phyloP scores from a whole-genome alignment of 2,888 invertebrate species.

The Ditylenchus weischeri region DNA sequence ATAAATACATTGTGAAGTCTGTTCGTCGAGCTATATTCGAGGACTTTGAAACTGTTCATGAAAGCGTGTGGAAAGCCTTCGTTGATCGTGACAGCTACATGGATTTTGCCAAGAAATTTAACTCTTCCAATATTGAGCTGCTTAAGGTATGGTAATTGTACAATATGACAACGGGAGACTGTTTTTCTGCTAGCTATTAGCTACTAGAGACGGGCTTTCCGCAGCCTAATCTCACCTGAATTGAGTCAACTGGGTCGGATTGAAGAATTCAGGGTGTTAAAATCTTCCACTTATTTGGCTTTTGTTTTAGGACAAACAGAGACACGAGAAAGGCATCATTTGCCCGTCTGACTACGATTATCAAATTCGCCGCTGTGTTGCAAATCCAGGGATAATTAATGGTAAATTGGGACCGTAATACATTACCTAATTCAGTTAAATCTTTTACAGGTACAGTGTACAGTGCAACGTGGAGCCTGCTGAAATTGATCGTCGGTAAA shows the following conservation, averaged over 20 bases:
- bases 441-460: no score
- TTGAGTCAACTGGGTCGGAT: no score
- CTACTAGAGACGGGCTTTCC: no score
- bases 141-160: conserved; percentile 8
- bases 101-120: conserved; percentile 13
- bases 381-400: conserved; percentile 1
- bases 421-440: no score
- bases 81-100: conserved; percentile 15
- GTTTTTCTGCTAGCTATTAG: no score
- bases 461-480: conserved; percentile 7
- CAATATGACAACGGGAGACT: no score
- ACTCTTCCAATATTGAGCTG: conserved; percentile 11
- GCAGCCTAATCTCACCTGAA: no score
- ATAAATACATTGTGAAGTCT: not conserved
- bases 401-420: no score
- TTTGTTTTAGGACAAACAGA: conserved; percentile 1
- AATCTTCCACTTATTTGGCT: no score
- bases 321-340: not conserved
- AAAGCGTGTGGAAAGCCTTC: conserved; percentile 5
- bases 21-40: not conserved
- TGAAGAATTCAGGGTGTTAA: no score
- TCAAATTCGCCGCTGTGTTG: conserved; percentile 12
- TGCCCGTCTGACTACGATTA: not conserved
- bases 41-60: not conserved
- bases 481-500: not conserved